Evolutionary conservation across 2,797 vertebrate species (phyloP), one percentile per base, ranked within the genome.

Genomic region (Spinibarbus caldwelli): DNA sequence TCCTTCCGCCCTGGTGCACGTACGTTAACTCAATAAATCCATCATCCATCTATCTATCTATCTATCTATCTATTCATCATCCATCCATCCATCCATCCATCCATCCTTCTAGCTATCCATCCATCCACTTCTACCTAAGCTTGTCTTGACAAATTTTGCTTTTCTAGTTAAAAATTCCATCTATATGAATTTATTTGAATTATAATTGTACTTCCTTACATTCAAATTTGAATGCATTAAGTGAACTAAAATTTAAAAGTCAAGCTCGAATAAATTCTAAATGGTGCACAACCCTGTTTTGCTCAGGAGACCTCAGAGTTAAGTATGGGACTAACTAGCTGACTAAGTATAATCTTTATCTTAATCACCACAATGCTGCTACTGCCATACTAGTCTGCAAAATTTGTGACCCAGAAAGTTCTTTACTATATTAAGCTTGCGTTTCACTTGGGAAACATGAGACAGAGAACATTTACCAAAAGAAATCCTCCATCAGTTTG

Each of bases 51-150:
- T 2, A 19, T 52, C 49, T 19, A 52, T 21, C 19, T n/a, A n/a
- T n/a, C n/a, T 54, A n/a, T 11, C 23, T 11, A 59, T 11, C 23
- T 12, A 59, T n/a, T n/a, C n/a, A n/a, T n/a, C 5, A n/a, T n/a
- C 54, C 3, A 59, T 26, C n/a, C 0, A 57, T 59, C 10, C 0
- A 5, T 59, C n/a, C 0, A 26, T 59, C n/a, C 0, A 57, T 11
- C 54, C n/a, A n/a, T n/a, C 54, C 3, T 26, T 26, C n/a, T 0
- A 57, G 26, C 10, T 0, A 11, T 59, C 23, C 0, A 26, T 59
- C n/a, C 0, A 57, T n/a, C 54, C 21, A 57, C 11, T 15, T 17
- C 15, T 47, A 47, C 15, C 17, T 47, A 66, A 66, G 15, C 19
- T 21, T 70, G 38, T 14, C 11, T 70, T 41, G 14, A 43, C 6